Conservation (phyloP, 2,113 vertebrate species). For the Muntiacus muntjak region DNA sequence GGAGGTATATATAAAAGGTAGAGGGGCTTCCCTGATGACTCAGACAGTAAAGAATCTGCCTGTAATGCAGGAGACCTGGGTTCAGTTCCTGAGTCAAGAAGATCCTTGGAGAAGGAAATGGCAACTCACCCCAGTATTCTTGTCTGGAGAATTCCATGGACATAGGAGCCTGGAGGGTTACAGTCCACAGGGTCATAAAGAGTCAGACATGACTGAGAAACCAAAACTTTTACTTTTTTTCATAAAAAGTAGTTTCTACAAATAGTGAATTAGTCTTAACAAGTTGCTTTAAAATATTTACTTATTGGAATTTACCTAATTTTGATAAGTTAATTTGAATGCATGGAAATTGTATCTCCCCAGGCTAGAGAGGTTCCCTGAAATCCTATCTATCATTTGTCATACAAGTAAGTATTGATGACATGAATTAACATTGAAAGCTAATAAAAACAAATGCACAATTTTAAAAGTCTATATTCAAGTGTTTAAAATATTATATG, state of each 20-base stretch:
- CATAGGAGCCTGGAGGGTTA: background rate
- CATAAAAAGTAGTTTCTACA: background rate
- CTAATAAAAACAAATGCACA: background rate
- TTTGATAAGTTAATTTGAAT: background rate
- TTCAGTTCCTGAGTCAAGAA: background rate
- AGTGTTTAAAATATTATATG: background rate
- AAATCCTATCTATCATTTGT: background rate
- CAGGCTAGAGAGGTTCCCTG: background rate
- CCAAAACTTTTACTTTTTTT: background rate
- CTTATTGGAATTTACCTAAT: background rate
- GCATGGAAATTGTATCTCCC: background rate
- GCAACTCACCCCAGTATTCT: background rate
- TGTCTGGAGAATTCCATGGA: background rate
- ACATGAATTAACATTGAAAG: background rate
- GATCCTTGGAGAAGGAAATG: background rate
- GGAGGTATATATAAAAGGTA: background rate
- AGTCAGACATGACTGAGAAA: background rate
- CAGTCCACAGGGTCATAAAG: background rate
- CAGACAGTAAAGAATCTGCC: background rate
- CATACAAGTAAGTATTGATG: background rate
- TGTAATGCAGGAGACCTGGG: background rate
- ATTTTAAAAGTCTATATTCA: background rate
- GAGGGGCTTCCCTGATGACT: background rate
- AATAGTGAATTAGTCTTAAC: background rate
- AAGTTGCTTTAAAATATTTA: background rate